Base-by-base conservation (phyloP, 2,113 vertebrate species). In the Gavialis gangeticus region DNA sequence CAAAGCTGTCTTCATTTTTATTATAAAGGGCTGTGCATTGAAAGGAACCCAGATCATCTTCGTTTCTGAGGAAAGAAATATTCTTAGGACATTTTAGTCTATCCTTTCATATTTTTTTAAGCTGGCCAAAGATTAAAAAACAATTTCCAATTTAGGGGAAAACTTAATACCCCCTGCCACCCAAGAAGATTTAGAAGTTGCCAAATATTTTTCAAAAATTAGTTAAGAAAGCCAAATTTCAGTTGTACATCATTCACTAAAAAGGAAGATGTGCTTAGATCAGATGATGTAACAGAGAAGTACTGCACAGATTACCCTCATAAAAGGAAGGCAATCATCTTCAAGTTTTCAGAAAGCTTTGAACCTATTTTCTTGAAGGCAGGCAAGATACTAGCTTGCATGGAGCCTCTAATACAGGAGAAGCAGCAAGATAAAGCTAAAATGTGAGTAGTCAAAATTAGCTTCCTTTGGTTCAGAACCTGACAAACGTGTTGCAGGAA, bases 41-140 rank as follows among this genome's bases (percentile, higher is more conserved):
- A 46, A 46, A 46, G 46, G 46, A 46, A 46, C 46, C 46, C 46
- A 46, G 30, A n/a, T 11, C 0, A 0, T 21, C 1, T 34, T 46
- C 8, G 9, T 4, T 7, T 85, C 59, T 62, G 59, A 56, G 24
- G 88, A 90, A 79, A 37, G 11, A 12, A 80, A 56, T 37, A 67
- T 46, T 58, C 9, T 30, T 0, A 55, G 3, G 75, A 55, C 54
- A 81, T 3, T 78, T 59, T 24, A 75, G 67, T 71, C 22, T 81
- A 37, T 78, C 24, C 5, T 89, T 17, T 75, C 83, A 84, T 77
- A 54, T 55, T 64, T 85, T 85, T 89, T 75, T 83, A 21, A 80
- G 28, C 21, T 1, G 0, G 4, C 2, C 46, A 87, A 46, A 46
- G 2, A 9, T 46, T 46, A 46, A 46, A 46, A 46, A 46, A 46